phyloP scores from a whole-genome alignment of 2,113 vertebrate genomes.

The Microtus ochrogaster region DNA sequence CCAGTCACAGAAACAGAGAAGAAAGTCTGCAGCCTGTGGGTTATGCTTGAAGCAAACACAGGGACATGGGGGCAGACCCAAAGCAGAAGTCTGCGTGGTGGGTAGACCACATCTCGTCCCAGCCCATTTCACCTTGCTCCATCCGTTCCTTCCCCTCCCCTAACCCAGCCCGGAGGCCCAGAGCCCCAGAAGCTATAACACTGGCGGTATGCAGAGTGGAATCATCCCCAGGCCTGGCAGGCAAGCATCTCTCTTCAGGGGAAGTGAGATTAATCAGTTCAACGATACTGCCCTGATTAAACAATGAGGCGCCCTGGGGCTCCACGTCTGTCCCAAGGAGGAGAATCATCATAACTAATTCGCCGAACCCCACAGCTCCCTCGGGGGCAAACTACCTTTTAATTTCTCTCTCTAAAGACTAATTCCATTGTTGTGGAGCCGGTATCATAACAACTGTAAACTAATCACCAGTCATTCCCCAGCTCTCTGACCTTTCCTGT shows the following conservation, averaged over 20 bases:
- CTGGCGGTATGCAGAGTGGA: constrained; percentile 57
- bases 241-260: constrained; percentile 74
- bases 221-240: constrained; percentile 45
- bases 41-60: background rate
- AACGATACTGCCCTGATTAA: constrained; percentile 89
- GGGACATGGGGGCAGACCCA: rapidly evolving
- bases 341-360: constrained; percentile 86
- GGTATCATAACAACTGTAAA: constrained; percentile 91
- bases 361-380: constrained; percentile 84
- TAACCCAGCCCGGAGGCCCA: background rate
- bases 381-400: constrained; percentile 91
- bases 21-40: background rate
- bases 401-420: constrained; percentile 89
- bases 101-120: background rate
- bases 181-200: background rate
- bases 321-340: constrained; percentile 86
- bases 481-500: constrained; percentile 90
- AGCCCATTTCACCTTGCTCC: background rate
- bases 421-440: constrained; percentile 93
- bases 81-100: background rate
- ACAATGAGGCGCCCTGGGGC: constrained; percentile 89
- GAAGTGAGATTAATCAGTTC: constrained; percentile 88
- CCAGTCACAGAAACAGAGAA: rapidly evolving
- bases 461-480: constrained; percentile 92
- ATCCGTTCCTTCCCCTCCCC: background rate